These are phyloP conservation scores for Rissa tridactyla DNA, from an alignment of 2,113 vertebrate genomes.

Conservation along the genomic window DNA sequence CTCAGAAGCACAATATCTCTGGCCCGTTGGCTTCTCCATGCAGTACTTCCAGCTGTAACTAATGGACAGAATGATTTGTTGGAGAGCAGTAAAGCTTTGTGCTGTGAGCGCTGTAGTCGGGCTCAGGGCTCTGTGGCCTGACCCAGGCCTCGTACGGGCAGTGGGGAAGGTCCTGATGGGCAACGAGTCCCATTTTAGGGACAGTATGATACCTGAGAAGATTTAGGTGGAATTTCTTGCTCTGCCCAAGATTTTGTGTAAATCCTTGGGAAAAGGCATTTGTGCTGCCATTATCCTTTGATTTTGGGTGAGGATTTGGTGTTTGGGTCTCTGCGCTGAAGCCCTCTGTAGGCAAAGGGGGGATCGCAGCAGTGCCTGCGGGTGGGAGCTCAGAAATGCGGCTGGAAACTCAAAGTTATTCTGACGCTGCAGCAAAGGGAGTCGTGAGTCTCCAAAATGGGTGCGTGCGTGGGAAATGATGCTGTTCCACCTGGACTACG, in stretches of 20 bases:
- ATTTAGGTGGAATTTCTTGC: background rate
- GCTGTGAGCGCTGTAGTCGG: fast-evolving
- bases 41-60: background rate
- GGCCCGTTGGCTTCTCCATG: slow-evolving; percentile 8
- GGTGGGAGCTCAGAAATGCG: background rate
- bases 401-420: background rate
- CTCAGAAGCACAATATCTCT: slow-evolving; percentile 52
- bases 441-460: fast-evolving
- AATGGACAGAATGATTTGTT: background rate
- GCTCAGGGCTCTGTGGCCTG: background rate
- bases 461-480: background rate
- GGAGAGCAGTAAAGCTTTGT: background rate
- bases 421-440: background rate
- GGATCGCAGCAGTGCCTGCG: background rate
- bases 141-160: fast-evolving
- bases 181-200: fast-evolving
- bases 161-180: background rate
- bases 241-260: background rate
- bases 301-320: background rate
- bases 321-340: background rate
- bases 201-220: background rate
- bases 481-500: fast-evolving
- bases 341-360: background rate
- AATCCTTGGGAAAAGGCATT: background rate
- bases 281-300: background rate